Conservation (phyloP, 2,888 invertebrate species). For the Xanthia togata region DNA sequence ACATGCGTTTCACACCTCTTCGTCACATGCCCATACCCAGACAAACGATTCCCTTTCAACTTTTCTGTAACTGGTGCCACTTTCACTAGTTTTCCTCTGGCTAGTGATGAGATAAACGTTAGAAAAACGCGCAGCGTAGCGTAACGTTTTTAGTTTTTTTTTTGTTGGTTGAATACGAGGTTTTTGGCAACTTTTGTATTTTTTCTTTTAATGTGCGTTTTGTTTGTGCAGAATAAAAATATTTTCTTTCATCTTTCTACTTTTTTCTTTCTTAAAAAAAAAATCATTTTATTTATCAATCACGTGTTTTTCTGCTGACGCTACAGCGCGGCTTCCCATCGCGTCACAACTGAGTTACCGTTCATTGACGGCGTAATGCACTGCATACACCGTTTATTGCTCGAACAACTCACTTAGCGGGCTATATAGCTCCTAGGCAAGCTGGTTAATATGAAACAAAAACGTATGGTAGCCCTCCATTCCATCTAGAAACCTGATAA, state of each 20-base stretch:
- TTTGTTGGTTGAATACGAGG: no score
- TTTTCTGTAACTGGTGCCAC: no score
- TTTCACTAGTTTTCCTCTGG: no score
- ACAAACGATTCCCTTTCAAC: neutral
- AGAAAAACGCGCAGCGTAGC: no score
- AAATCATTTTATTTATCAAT: neutral
- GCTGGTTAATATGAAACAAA: neutral
- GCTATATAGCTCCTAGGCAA: constrained; percentile 44
- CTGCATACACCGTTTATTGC: constrained; percentile 78
- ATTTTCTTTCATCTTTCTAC: no score
- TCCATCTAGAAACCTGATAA: no score
- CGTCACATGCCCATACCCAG: neutral
- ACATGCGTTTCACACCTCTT: neutral
- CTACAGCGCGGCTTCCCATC: constrained; percentile 60
- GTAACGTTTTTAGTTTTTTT: no score
- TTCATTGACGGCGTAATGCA: constrained; percentile 86
- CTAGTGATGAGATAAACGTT: no score
- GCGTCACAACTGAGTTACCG: constrained; percentile 81
- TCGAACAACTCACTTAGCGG: constrained; percentile 77
- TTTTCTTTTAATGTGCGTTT: no score
- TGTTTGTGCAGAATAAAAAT: no score
- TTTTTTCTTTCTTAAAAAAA: no score
- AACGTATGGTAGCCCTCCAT: neutral
- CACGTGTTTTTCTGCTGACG: constrained; percentile 15
- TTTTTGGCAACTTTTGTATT: no score